Evolutionary conservation across 2,113 vertebrate species (phyloP), one percentile per base, ranked within the genome.

Genomic region (Spea bombifrons): DNA sequence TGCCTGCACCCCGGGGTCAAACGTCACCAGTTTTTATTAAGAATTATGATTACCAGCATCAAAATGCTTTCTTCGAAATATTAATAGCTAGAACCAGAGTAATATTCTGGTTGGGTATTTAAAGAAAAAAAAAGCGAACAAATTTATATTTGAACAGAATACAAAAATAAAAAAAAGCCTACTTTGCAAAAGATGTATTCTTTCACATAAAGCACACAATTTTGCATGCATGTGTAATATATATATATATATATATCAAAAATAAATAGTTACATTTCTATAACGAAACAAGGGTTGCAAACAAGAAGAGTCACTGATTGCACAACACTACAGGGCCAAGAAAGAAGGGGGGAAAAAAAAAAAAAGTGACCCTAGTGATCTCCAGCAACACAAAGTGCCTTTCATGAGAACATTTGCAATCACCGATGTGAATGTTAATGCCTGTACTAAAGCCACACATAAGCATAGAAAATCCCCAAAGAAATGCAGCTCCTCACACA

Each of bases 41-140:
- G 89, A 94, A 94, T 94, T 92, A 93, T 91, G 90, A 93, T 93
- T 92, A 92, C 88, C 88, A 87, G 88, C 90, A 87, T 89, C 87
- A 89, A 89, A 91, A 92, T 90, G 87, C 85, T 86, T 90, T 82
- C 86, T 88, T 84, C 87, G 89, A 91, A 85, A 91, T 88, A 87
- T 81, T 53, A 64, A 87, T 86, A 64, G 71, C 64, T 57, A 9
- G 46, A 61, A 67, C 44, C 4, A 5, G 73, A 73, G 44, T 59
- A 80, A 73, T 52, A 67, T 73, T 66, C 12, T 16, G 53, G 10
- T 48, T 46, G 16, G 44, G 15, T 44, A 3, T 5, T 5, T 9
- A 46, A 45, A 67, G 13, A 67, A 46, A 46, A 12, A 13, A 59
- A 13, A 59, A 52, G 61, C 61, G 17, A 17, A 64, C 4, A 17